Conservation (phyloP, 2,113 vertebrate species). For the Sturnira hondurensis region DNA sequence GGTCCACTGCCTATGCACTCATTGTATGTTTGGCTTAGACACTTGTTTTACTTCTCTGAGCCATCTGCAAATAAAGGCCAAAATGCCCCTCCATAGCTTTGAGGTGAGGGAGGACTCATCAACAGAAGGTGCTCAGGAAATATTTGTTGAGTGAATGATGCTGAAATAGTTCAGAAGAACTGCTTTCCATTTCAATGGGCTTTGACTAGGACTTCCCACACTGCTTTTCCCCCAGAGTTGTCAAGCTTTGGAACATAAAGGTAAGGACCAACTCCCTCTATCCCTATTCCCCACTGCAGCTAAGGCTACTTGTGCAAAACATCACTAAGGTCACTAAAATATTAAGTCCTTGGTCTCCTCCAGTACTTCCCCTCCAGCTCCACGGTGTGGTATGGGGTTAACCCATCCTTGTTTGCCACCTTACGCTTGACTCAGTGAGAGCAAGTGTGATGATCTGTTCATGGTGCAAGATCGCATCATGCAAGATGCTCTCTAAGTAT, state of each 20-base stretch:
- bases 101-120: no score
- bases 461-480: neutral
- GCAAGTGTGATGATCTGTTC: neutral
- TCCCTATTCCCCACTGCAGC: neutral
- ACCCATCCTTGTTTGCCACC: neutral
- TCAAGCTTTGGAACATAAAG: neutral
- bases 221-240: neutral
- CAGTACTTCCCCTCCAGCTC: neutral
- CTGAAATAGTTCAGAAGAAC: neutral
- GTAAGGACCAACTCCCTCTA: neutral
- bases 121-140: neutral
- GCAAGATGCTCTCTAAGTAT: neutral
- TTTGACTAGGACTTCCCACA: neutral
- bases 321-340: neutral
- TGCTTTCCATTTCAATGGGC: neutral
- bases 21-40: neutral
- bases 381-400: accelerated
- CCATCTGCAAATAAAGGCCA: neutral
- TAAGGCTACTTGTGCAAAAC: neutral
- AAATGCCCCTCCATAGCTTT: neutral
- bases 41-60: neutral
- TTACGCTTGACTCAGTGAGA: neutral
- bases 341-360: neutral
- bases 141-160: neutral
- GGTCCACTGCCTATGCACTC: neutral